Percentiles rank a stretch among this genome's conserved stretches.
phyloP scores from a whole-genome alignment of 2,888 invertebrate species.

The Spodoptera littoralis region DNA sequence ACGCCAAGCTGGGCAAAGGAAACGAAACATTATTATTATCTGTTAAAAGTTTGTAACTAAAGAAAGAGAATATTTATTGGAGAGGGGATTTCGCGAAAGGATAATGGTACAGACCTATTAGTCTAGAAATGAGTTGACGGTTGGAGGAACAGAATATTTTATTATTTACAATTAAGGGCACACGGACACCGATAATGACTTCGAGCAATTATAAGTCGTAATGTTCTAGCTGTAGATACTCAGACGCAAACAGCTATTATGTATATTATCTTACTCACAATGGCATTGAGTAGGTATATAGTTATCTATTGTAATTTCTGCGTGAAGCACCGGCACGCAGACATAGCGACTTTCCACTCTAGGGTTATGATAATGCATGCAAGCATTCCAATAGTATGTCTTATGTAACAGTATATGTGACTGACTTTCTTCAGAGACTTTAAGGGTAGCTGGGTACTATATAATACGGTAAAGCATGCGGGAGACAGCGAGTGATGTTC shows the following conservation, averaged over 20 bases:
- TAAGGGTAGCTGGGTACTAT: constrained; percentile 20
- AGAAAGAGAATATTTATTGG: constrained; percentile 58
- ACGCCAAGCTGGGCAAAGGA: constrained; percentile 55
- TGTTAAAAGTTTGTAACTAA: constrained; percentile 59
- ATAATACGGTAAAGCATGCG: constrained; percentile 51
- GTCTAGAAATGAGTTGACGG: constrained; percentile 23
- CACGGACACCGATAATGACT: constrained; percentile 41
- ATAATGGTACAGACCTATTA: constrained; percentile 23
- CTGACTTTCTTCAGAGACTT: constrained; percentile 41
- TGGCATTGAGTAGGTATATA: constrained; percentile 15
- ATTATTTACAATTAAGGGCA: constrained; percentile 47
- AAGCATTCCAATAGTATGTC: constrained; percentile 23
- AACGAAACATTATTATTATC: constrained; percentile 52
- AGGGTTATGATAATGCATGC: constrained; percentile 26
- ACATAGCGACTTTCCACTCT: constrained; percentile 44
- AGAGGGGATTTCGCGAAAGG: constrained; percentile 35
- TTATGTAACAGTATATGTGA: constrained; percentile 9
- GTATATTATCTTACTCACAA: constrained; percentile 29
- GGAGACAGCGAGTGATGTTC: constrained; percentile 64
- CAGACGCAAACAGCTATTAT: constrained; percentile 29
- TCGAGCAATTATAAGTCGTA: constrained; percentile 39
- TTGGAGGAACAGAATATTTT: constrained; percentile 32
- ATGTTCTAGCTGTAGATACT: constrained; percentile 12
- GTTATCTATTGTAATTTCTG: constrained; percentile 13
- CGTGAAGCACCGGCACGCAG: constrained; percentile 8